Base-by-base conservation (phyloP, 2,888 invertebrate genomes). In the Aricia artaxerxes region DNA sequence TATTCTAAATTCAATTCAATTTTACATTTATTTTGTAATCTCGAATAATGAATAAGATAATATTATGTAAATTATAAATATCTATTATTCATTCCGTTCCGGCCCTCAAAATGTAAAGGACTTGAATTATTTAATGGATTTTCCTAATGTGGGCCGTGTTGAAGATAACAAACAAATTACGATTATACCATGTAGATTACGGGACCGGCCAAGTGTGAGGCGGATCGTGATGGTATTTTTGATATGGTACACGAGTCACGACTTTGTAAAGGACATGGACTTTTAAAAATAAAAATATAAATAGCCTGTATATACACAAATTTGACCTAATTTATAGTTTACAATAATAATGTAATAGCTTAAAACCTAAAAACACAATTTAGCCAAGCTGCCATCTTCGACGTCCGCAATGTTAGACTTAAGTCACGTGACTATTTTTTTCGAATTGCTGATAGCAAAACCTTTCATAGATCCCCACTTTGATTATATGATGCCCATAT, bases 111-210 rank as follows among this genome's bases (percentile, higher is more conserved):
- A 69, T 69, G 69, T 69, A 69, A 69, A 69, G 69, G 69, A 69
- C 69, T 69, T 69, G 69, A 69, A 35, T 69, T 69, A 69, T 69
- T 69, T 69, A 38, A 69, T 69, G 69, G 69, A 69, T 69, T 69
- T 69, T 13, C 69, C 69, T 35, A 69, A 69, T 69, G 69, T 69
- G 69, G 11, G 31, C 38, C 69, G 1, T 38, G 69, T 61, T 61
- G 24, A 61, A 69, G 35, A 38, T 35, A 69, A 69, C 35, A 69
- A 69, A 38, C 35, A 69, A 69, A 69, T 69, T 69, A 69, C 69
- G 38, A 69, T 16, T 38, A 38, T 38, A 5, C 13, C 35, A 69
- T 38, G 38, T 69, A 16, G 69, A 69, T 69, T 69, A 69, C 64
- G 69, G 16, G 13, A 16, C 35, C 16, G 35, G 35, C 69, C 35